A percentile compares a stretch with the other conserved stretches of the same genome.
phyloP scores from a whole-genome alignment of 2,797 vertebrate genomes.

The Argentina silus region DNA sequence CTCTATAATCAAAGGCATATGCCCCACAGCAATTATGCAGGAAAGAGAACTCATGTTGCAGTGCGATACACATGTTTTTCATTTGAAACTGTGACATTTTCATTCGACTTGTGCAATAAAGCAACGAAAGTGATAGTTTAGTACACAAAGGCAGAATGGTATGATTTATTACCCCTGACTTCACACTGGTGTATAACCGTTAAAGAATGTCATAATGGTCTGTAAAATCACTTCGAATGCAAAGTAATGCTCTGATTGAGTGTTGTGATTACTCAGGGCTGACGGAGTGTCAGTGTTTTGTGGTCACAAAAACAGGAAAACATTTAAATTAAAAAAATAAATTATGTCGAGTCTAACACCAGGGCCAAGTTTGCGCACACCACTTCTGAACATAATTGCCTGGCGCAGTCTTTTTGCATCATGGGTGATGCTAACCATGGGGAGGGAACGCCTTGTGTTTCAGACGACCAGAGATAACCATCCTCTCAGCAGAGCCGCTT shows the following conservation, averaged over 20 bases:
- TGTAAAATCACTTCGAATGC: not conserved
- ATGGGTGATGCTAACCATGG: not conserved
- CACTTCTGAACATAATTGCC: not conserved
- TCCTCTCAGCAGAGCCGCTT: conserved; percentile 89
- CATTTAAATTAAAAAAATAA: too few relatives aligned
- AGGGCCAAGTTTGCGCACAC: too few relatives aligned
- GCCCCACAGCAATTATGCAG: not conserved
- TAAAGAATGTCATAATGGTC: not conserved
- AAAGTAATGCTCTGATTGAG: not conserved
- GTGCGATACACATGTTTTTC: not conserved
- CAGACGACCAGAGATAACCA: conserved; percentile 92
- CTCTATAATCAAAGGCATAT: not conserved
- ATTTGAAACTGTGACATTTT: not conserved
- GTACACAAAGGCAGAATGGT: not conserved
- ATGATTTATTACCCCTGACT: not conserved
- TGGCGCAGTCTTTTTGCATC: not conserved
- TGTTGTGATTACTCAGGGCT: not conserved
- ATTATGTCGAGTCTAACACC: too few relatives aligned
- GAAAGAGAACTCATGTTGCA: not conserved
- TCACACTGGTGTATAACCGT: not conserved
- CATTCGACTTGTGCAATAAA: not conserved
- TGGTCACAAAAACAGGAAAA: too few relatives aligned
- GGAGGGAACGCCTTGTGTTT: conserved; percentile 33
- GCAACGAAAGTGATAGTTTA: not conserved
- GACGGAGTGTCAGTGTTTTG: not conserved